Evolutionary conservation across 2,888 invertebrate species (phyloP).

Genomic region (Allacma fusca): DNA sequence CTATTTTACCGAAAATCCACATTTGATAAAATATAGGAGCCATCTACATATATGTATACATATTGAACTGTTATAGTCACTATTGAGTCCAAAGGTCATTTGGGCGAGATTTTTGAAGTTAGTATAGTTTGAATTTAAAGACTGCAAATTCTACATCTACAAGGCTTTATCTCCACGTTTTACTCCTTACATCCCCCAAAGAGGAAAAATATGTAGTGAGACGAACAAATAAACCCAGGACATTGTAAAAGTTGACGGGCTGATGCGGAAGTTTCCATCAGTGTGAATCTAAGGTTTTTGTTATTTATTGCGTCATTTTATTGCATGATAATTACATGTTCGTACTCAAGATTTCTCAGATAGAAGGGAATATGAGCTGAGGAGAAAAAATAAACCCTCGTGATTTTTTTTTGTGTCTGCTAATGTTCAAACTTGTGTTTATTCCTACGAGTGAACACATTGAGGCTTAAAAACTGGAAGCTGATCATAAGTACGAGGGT

Average conservation of each 20-base stretch:
- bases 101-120: no score
- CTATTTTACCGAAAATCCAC: no score
- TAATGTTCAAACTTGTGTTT: not conserved
- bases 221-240: not conserved
- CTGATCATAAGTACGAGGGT: no score
- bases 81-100: no score
- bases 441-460: not conserved
- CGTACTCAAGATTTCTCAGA: conserved; percentile 36
- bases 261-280: conserved; percentile 41
- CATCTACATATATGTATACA: no score
- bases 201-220: no score
- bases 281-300: conserved; percentile 39
- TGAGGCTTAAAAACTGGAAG: not conserved
- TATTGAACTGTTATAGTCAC: no score
- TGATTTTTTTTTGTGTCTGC: conserved; percentile 4
- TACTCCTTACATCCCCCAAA: no score
- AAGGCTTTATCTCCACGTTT: no score
- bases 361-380: conserved; percentile 19
- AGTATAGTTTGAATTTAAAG: no score
- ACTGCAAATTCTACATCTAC: no score
- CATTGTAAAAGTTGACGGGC: conserved; percentile 2
- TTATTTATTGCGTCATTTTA: conserved; percentile 42
- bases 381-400: conserved; percentile 19
- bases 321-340: conserved; percentile 43
- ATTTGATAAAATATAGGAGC: no score